phyloP scores from a whole-genome alignment of 2,113 vertebrate genomes.

The Aphelocoma coerulescens region DNA sequence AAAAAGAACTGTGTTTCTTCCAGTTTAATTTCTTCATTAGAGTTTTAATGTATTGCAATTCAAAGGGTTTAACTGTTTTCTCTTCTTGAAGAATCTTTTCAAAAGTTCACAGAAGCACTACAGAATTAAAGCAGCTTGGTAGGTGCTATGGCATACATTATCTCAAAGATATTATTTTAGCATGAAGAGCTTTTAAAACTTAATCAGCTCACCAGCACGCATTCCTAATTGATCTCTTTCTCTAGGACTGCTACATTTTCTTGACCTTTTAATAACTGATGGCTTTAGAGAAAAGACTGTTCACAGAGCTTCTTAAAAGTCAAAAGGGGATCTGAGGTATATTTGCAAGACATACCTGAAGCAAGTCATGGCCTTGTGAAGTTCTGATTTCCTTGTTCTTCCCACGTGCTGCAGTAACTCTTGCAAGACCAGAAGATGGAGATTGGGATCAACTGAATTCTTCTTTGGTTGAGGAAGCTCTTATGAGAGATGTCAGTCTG shows the following conservation, averaged over 20 bases:
- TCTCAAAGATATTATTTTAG: slow-evolving; percentile 14
- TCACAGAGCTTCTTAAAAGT: slow-evolving; percentile 17
- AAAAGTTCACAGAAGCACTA: slow-evolving; percentile 14
- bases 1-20: not conserved
- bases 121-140: not conserved
- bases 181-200: slow-evolving; percentile 36
- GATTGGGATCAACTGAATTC: not conserved
- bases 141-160: slow-evolving; percentile 12
- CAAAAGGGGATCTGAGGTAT: not conserved
- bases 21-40: not conserved
- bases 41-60: not conserved
- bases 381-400: not conserved
- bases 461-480: not conserved
- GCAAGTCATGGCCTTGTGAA: rapidly evolving
- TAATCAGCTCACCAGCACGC: slow-evolving; percentile 3
- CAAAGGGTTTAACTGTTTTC: not conserved
- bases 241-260: slow-evolving; percentile 13
- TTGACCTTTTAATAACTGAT: slow-evolving; percentile 59
- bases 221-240: slow-evolving; percentile 41
- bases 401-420: not conserved
- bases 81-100: not conserved
- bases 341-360: not conserved
- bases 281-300: slow-evolving; percentile 3
- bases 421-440: not conserved
- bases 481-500: not conserved